These are phyloP conservation scores for Heliocidaris tuberculata DNA, from an alignment of 35 echinoderm and acorn worm genomes.

Conservation along the genomic window DNA sequence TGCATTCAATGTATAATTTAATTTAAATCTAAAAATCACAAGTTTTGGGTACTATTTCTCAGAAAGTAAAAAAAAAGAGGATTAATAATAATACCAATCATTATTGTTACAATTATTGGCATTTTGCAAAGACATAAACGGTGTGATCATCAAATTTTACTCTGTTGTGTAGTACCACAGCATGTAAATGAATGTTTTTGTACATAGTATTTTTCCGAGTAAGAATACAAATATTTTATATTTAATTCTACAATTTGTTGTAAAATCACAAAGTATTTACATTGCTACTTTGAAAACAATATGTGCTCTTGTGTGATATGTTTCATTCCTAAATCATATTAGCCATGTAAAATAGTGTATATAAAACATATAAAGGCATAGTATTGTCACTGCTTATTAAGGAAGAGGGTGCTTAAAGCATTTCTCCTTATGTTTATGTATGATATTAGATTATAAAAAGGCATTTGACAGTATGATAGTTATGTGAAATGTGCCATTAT, in stretches of 20 bases:
- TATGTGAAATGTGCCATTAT: neutral
- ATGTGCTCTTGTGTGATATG: conserved; percentile 24
- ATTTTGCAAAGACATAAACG: too few species aligned
- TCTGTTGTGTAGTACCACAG: too few species aligned
- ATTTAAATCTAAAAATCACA: too few species aligned
- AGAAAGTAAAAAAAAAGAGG: too few species aligned
- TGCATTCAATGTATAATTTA: too few species aligned
- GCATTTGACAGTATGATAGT: neutral
- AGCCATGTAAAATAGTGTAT: conserved; percentile 22
- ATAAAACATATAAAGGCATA: neutral
- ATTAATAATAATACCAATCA: too few species aligned
- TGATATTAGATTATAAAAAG: neutral
- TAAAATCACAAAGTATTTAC: neutral
- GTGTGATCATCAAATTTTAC: too few species aligned
- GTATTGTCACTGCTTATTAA: too few species aligned
- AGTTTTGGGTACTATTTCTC: too few species aligned
- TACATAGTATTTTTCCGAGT: neutral
- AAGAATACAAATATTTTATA: neutral
- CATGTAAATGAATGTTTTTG: neutral
- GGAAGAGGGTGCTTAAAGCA: neutral
- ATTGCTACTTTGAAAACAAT: neutral
- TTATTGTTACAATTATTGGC: too few species aligned
- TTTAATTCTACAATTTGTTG: neutral
- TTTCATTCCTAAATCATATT: conserved; percentile 23
- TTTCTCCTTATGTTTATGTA: neutral